These are phyloP conservation scores for Platycnemis pennipes DNA, from an alignment of 2,888 invertebrate species.

Conservation along the genomic window DNA sequence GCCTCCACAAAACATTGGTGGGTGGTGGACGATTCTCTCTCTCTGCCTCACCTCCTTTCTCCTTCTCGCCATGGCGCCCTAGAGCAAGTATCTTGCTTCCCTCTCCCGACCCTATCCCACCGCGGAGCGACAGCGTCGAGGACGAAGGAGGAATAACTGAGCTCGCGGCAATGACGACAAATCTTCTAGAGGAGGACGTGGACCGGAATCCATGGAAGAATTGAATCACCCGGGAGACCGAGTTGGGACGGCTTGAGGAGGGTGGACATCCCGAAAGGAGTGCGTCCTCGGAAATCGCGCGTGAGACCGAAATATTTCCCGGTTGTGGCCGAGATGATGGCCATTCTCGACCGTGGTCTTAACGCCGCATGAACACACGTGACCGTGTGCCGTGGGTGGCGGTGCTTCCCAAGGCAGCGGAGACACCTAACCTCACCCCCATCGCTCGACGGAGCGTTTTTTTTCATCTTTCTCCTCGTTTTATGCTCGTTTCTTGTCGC, in stretches of 20 bases:
- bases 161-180: background rate
- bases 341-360: no score
- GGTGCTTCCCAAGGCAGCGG: background rate
- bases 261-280: no score
- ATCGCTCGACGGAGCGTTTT: background rate
- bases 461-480: background rate
- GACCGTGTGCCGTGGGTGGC: background rate
- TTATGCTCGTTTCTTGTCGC: background rate
- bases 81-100: no score
- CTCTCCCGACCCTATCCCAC: background rate
- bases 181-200: no score
- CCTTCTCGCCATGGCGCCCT: no score
- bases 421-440: background rate
- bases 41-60: no score
- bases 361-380: no score
- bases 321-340: background rate
- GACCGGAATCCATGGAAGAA: no score
- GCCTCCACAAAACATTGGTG: no score
- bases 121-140: constrained; percentile 35
- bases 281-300: background rate
- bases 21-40: no score
- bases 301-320: background rate
- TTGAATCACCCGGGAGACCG: no score
- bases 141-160: background rate
- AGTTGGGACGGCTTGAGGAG: no score